Percentiles rank a stretch among this genome's conserved stretches.
phyloP scores from a whole-genome alignment of 2,113 vertebrate species.

The Anser brachyrhynchus region DNA sequence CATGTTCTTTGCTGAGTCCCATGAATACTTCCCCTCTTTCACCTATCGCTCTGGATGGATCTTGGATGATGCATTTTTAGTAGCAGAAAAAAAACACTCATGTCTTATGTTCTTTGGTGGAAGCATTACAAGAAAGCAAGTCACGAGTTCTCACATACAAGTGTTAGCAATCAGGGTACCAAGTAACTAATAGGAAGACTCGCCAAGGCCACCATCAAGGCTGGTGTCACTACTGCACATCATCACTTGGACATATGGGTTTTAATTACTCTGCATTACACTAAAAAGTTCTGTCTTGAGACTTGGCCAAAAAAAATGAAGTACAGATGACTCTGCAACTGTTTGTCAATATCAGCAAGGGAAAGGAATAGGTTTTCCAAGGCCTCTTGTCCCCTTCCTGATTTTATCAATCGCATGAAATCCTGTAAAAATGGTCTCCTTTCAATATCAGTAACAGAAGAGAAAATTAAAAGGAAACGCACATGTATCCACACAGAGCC shows the following conservation, averaged over 20 bases:
- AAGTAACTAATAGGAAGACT: background rate
- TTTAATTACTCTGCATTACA: background rate
- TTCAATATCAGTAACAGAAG: background rate
- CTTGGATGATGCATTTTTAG: background rate
- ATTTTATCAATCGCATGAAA: background rate
- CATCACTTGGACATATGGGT: background rate
- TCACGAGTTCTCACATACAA: background rate
- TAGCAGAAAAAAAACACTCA: background rate
- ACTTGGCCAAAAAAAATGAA: background rate
- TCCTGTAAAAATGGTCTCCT: background rate
- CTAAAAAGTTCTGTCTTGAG: background rate
- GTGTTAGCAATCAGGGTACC: background rate
- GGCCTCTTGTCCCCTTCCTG: background rate
- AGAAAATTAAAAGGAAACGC: background rate
- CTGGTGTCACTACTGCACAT: background rate
- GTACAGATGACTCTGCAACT: background rate
- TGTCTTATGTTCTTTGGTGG: background rate
- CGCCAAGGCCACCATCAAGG: background rate
- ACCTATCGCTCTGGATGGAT: background rate
- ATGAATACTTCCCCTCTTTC: background rate
- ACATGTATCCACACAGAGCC: background rate
- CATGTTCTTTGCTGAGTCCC: background rate
- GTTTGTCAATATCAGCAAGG: background rate
- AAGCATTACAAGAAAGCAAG: background rate
- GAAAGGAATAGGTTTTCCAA: background rate